Conservation (phyloP, 2,113 vertebrate genomes). For the Deroptyus accipitrinus region DNA sequence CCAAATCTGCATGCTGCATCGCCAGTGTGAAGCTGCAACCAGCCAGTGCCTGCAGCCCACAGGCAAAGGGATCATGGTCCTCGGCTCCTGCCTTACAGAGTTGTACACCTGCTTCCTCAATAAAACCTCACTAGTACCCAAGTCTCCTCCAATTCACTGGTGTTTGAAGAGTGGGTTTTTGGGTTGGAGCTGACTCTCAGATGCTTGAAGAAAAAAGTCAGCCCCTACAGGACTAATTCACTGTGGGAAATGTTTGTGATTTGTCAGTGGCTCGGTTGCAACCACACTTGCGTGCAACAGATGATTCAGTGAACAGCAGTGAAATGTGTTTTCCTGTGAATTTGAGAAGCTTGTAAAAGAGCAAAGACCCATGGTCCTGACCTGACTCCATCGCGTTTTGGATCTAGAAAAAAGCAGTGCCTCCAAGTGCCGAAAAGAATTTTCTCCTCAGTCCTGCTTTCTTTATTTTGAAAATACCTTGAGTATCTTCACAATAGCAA, state of each 20-base stretch:
- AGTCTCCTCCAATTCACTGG: background rate
- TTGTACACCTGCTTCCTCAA: background rate
- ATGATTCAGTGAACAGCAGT: background rate
- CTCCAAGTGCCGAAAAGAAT: background rate
- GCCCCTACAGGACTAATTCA: background rate
- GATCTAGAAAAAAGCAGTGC: background rate
- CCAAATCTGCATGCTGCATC: fast-evolving
- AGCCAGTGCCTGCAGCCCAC: fast-evolving
- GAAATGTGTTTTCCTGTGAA: background rate
- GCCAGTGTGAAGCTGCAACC: background rate
- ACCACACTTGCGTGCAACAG: background rate
- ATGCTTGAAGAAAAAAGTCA: background rate
- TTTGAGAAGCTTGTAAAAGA: background rate
- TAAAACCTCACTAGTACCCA: background rate
- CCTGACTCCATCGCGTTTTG: background rate
- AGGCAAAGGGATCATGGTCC: background rate
- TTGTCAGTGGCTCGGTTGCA: background rate
- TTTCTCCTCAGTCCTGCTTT: background rate
- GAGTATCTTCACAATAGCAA: background rate
- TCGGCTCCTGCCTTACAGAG: background rate
- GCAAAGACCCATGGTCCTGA: background rate
- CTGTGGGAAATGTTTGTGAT: background rate
- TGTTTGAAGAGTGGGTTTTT: background rate
- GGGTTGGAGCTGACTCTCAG: background rate
- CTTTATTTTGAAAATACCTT: slow-evolving; percentile 1